Conservation (phyloP, 2,113 vertebrate genomes). For the Suricata suricatta region DNA sequence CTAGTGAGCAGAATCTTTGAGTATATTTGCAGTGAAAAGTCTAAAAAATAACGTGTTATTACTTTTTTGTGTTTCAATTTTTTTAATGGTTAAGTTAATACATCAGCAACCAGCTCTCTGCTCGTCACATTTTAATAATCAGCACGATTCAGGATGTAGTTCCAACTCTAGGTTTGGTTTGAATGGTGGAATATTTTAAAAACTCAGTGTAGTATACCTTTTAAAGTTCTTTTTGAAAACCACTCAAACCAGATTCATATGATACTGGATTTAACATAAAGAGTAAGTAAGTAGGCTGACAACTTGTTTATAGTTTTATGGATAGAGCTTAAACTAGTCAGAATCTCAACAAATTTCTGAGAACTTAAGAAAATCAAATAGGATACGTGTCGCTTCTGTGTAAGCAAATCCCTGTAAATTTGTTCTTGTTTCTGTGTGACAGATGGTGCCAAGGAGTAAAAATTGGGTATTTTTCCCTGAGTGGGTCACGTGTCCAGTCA, state of each 20-base stretch:
- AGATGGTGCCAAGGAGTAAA: background rate
- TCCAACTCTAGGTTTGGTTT: conserved; percentile 65
- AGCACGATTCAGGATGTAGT: background rate
- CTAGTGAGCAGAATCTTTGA: background rate
- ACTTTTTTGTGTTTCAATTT: background rate
- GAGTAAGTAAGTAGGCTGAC: conserved; percentile 63
- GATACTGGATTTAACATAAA: conserved; percentile 51
- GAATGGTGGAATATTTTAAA: background rate
- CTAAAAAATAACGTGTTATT: conserved; percentile 11
- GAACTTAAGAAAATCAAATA: conserved; percentile 16
- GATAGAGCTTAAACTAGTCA: background rate
- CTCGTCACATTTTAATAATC: conserved; percentile 46
- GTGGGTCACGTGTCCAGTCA: background rate
- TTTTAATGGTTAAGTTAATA: conserved; percentile 49
- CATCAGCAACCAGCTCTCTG: conserved; percentile 42
- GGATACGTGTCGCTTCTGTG: background rate
- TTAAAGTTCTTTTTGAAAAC: conserved; percentile 37
- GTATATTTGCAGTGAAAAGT: background rate
- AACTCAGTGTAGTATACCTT: background rate
- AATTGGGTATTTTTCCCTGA: background rate
- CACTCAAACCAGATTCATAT: conserved; percentile 50
- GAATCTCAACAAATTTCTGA: conserved; percentile 25
- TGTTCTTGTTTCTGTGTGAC: conserved; percentile 12
- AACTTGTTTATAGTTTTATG: conserved; percentile 67
- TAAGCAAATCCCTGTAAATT: conserved; percentile 1